Percentiles rank a stretch among this genome's conserved stretches.
Evolutionary conservation across 2,113 vertebrate species (phyloP).

Genomic region (Serinus canaria): DNA sequence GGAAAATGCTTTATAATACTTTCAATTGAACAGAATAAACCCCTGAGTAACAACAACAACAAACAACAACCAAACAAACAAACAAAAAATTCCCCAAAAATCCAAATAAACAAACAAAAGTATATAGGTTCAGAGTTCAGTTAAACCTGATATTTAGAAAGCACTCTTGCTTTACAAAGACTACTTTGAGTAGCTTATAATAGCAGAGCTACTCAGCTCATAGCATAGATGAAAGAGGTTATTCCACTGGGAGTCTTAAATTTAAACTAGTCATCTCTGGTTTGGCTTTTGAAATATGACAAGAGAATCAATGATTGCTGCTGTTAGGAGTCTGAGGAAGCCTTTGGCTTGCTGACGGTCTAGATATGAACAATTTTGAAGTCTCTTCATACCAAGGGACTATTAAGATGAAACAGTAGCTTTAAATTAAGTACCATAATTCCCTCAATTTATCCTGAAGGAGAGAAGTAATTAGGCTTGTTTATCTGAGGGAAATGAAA

Average conservation of each 20-base stretch:
- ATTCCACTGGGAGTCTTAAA: conserved; percentile 35
- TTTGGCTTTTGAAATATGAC: conserved; percentile 35
- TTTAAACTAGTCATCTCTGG: conserved; percentile 35
- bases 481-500: conserved; percentile 42
- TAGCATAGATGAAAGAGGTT: conserved; percentile 16
- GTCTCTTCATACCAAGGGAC: background rate
- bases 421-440: conserved; percentile 32
- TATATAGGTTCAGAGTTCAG: background rate
- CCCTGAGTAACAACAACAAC: background rate
- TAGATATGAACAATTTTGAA: conserved; percentile 14
- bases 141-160: background rate
- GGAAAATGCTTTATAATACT: background rate
- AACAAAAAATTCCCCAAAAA: background rate
- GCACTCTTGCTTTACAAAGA: background rate
- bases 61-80: background rate
- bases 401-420: conserved; percentile 39
- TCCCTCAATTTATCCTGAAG: conserved; percentile 35
- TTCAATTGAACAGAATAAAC: background rate
- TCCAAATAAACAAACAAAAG: background rate
- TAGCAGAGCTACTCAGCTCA: conserved; percentile 17
- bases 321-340: conserved; percentile 7
- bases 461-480: conserved; percentile 55
- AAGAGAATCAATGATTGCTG: conserved; percentile 2
- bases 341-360: background rate
- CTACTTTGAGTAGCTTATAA: conserved; percentile 18